These are phyloP conservation scores for Lithodes maja DNA, from an alignment of 2,888 invertebrate genomes.

Conservation along the genomic window DNA sequence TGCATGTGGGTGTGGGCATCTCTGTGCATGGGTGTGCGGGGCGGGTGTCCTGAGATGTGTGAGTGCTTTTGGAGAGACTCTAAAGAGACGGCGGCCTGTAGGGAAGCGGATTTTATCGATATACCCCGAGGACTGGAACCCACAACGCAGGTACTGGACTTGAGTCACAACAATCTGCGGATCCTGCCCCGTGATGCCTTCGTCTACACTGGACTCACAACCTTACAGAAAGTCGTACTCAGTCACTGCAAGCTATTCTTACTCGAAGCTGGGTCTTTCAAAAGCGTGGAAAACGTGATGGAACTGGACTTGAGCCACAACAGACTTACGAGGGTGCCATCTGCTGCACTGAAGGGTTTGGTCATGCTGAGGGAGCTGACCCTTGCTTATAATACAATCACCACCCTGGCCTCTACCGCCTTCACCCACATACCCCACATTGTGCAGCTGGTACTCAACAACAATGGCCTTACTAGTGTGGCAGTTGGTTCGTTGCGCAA, in stretches of 20 bases:
- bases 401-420: conserved; percentile 74
- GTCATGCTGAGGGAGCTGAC: conserved; percentile 88
- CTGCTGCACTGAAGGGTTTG: conserved; percentile 85
- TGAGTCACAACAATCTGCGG: conserved; percentile 90
- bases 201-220: conserved; percentile 85
- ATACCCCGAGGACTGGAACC: conserved; percentile 91
- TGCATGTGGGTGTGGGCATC: conserved; percentile 52
- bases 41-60: conserved; percentile 78
- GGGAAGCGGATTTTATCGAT: conserved; percentile 86
- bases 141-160: conserved; percentile 92
- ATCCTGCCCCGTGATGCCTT: conserved; percentile 89
- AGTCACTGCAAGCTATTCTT: conserved; percentile 88
- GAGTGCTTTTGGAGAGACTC: conserved; percentile 93
- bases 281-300: conserved; percentile 90
- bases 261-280: conserved; percentile 89
- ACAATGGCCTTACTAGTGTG: conserved; percentile 82
- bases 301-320: conserved; percentile 92
- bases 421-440: conserved; percentile 78
- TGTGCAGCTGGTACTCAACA: conserved; percentile 83
- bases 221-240: conserved; percentile 90
- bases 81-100: conserved; percentile 92
- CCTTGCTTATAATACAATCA: conserved; percentile 88
- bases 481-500: conserved; percentile 84
- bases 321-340: conserved; percentile 85
- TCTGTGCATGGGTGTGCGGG: conserved; percentile 77